A percentile compares a stretch with the other conserved stretches of the same genome.
phyloP scores from a whole-genome alignment of 2,113 vertebrate genomes.

The Upupa epops region DNA sequence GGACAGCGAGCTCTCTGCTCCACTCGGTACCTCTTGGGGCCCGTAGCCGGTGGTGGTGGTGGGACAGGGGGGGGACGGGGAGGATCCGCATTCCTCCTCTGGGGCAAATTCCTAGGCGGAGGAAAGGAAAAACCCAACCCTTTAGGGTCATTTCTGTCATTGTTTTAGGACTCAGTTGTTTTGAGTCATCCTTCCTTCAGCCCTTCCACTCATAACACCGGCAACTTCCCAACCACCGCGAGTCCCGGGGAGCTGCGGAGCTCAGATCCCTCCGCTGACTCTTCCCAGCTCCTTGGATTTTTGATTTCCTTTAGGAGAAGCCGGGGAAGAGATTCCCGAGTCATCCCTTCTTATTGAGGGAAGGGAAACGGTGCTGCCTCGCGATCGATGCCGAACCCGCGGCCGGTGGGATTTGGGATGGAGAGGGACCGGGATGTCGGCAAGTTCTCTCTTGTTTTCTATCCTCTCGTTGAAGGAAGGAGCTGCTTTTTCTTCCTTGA shows the following conservation, averaged over 20 bases:
- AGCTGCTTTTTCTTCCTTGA: neutral
- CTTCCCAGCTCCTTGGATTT: too few relatives aligned
- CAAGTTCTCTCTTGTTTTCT: conserved; percentile 31
- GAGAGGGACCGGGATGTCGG: neutral
- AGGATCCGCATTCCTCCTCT: conserved; percentile 7
- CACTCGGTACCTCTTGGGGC: neutral
- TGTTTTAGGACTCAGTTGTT: neutral
- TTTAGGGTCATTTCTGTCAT: neutral
- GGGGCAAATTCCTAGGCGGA: neutral
- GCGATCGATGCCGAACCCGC: fast-evolving
- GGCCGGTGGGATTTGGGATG: neutral
- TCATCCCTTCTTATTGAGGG: neutral
- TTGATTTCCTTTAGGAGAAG: too few relatives aligned
- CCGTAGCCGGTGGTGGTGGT: too few relatives aligned
- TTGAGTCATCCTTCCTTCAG: neutral
- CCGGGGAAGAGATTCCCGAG: neutral
- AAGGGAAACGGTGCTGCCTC: neutral
- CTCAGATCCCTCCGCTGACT: too few relatives aligned
- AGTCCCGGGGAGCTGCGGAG: neutral
- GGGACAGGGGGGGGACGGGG: too few relatives aligned
- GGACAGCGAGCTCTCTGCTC: neutral
- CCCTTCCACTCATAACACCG: conserved; percentile 16
- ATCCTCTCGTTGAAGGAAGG: conserved; percentile 5
- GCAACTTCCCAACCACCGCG: neutral
- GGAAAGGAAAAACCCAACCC: neutral